Evolutionary conservation across 2,797 vertebrate species (phyloP), one percentile per base, ranked within the genome.

Genomic region (Enteromius anoplus): DNA sequence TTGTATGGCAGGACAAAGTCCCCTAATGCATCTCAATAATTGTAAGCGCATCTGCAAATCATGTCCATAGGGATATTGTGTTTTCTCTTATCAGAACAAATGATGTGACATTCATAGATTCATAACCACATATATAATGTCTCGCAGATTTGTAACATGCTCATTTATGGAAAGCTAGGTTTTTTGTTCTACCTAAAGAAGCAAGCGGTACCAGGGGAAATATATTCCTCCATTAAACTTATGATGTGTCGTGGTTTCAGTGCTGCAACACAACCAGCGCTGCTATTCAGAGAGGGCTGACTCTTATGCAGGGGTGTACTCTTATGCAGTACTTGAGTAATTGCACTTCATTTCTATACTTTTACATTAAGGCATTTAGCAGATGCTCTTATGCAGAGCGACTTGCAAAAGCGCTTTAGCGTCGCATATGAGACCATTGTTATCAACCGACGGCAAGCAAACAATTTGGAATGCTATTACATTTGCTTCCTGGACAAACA

Each of bases 161-260:
- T 77, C 51, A 47, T 83, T 47, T 69, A 58, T 55, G 49, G 68
- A 69, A 82, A 66, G 62, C 58, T 64, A 19, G 62, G 40, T 77
- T 64, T 64, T 83, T 26, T 37, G 19, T 26, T 40, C 60, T 47
- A 78, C 81, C 68, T 68, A 53, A 76, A 71, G 23, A 78, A 78
- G 58, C 47, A 66, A 71, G 55, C 23, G 11, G 65, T n/a, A 65
- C 64, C 81, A 47, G 55, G 72, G 85, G 77, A 83, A 84, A 83
- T 83, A 80, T 58, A 14, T 62, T 45, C 11, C 10, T 9, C 68
- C 42, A 73, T 75, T 68, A 78, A 84, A 62, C 34, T 3, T 75
- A 62, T 29, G 69, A 49, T 60, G 23, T 79, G 47, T 32, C 37
- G 71, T 34, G 51, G 32, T 75, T 71, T 72, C 53, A 76, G 14